These are phyloP conservation scores for Parazoanthus darwini DNA, from an alignment of 92 coral and sea anemone species.

Conservation along the genomic window DNA sequence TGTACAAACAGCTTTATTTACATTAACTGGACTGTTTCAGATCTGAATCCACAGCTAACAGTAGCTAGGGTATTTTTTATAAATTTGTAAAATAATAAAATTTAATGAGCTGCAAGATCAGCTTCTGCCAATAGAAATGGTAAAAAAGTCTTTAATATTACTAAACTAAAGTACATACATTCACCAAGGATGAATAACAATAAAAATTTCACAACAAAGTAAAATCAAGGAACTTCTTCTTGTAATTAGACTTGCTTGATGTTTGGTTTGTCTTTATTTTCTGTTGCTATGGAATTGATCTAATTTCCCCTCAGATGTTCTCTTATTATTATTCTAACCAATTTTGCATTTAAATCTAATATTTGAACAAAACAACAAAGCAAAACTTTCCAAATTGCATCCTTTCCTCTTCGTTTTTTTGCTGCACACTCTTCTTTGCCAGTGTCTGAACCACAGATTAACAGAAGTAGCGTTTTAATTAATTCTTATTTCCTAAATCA, in stretches of 20 bases:
- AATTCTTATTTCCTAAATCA: slow-evolving; percentile 2
- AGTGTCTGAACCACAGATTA: neutral
- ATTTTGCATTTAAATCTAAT: slow-evolving; percentile 1
- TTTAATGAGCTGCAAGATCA: neutral
- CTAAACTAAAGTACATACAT: neutral
- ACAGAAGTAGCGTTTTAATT: neutral
- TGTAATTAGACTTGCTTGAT: neutral
- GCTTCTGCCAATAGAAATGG: neutral
- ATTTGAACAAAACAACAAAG: neutral
- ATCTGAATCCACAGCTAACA: neutral
- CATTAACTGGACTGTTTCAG: too few species aligned
- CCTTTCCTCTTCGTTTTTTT: neutral
- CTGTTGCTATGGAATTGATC: neutral
- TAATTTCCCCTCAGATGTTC: neutral
- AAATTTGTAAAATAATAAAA: neutral
- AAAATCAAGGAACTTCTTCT: neutral
- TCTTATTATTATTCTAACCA: neutral
- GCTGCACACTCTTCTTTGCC: neutral
- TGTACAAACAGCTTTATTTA: too few species aligned
- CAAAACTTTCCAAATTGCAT: neutral
- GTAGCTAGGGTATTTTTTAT: neutral
- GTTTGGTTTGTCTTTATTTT: neutral
- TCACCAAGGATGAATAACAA: neutral
- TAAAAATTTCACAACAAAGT: neutral
- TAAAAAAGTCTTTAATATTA: neutral